Percentiles rank a stretch among this genome's conserved stretches.
Evolutionary conservation across 64 coral and sea anemone species (phyloP).

Genomic region (Cladopsammia gracilis): DNA sequence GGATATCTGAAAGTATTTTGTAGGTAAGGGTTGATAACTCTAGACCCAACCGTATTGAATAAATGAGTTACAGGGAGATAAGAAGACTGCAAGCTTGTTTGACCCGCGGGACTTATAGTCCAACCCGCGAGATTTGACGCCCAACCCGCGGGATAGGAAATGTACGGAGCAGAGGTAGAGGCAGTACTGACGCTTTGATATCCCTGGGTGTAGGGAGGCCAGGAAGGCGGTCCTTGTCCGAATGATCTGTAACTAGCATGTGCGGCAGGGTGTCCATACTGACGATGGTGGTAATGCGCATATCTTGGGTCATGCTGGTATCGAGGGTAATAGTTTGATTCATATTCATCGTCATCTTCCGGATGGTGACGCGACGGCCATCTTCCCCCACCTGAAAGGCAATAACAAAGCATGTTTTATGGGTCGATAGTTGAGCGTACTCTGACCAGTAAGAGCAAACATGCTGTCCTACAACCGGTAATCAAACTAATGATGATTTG

Average conservation of each 20-base stretch:
- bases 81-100: background rate
- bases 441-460: too few relatives aligned
- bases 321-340: background rate
- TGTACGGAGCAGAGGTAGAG: background rate
- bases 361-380: background rate
- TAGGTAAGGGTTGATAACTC: background rate
- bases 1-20: background rate
- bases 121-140: background rate
- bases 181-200: background rate
- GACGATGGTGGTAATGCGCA: background rate
- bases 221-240: background rate
- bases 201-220: background rate
- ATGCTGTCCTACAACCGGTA: too few relatives aligned
- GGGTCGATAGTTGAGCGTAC: too few relatives aligned
- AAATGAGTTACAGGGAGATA: background rate
- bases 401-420: background rate
- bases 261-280: background rate
- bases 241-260: conserved; percentile 4
- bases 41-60: background rate
- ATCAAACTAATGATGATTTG: too few relatives aligned
- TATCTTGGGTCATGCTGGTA: conserved; percentile 20
- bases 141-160: background rate
- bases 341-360: conserved; percentile 10
- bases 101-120: background rate
- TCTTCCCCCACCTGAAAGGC: background rate